Conservation (phyloP, 2,888 invertebrate species). For the Mesorhabditis spiculigera region DNA sequence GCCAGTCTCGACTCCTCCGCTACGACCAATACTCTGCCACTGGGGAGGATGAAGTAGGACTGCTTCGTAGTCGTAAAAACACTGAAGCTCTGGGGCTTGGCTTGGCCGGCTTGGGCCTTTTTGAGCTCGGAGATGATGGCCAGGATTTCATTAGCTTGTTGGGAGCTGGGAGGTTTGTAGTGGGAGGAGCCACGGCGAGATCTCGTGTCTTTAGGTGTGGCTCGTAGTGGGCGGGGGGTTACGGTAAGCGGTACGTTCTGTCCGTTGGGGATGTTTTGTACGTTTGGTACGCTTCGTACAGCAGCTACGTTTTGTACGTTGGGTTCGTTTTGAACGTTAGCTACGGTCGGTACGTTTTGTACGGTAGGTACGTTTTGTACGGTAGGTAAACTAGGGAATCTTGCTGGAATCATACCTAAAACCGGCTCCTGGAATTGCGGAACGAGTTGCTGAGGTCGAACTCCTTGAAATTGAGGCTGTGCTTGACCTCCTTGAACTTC, state of each 20-base stretch:
- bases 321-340: no score
- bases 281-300: no score
- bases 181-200: neutral
- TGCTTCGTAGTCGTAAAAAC: conserved; percentile 4
- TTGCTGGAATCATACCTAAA: no score
- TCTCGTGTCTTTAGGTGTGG: neutral
- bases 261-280: neutral
- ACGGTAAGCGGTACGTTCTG: neutral
- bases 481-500: no score
- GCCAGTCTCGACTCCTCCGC: conserved; percentile 5
- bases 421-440: no score
- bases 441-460: no score
- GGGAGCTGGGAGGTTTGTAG: neutral
- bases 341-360: neutral
- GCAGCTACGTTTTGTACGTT: no score
- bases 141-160: neutral
- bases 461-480: no score
- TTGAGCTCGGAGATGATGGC: neutral
- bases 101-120: neutral
- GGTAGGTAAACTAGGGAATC: no score
- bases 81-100: neutral
- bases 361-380: no score
- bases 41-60: neutral
- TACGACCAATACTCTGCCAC: neutral
- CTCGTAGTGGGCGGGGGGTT: neutral